Conservation (phyloP, 2,888 invertebrate species). For the Sarcophaga carnaria region DNA sequence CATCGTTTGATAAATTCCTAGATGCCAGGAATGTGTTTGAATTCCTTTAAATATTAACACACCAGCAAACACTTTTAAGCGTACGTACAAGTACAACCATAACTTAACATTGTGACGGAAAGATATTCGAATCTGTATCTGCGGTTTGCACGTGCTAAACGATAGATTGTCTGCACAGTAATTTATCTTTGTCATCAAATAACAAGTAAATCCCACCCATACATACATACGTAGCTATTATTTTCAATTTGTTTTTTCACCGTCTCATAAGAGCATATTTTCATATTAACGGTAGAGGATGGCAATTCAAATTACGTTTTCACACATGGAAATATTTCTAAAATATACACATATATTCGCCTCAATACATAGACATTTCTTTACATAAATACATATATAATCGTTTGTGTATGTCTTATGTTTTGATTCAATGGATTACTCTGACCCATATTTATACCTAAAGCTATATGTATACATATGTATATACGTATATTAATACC, state of each 20-base stretch:
- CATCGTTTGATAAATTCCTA: too few relatives aligned
- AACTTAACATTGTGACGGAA: too few relatives aligned
- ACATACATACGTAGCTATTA: slow-evolving; percentile 7
- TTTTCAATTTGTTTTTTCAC: slow-evolving; percentile 29
- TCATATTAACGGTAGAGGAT: slow-evolving; percentile 1
- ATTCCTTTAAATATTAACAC: too few relatives aligned
- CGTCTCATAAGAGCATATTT: slow-evolving; percentile 19
- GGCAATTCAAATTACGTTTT: background rate
- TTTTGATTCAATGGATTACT: too few relatives aligned
- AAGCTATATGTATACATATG: too few relatives aligned
- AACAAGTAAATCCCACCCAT: slow-evolving; percentile 35
- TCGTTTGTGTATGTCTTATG: too few relatives aligned
- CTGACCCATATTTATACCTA: too few relatives aligned
- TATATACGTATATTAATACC: too few relatives aligned
- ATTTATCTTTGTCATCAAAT: slow-evolving; percentile 50
- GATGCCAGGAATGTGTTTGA: too few relatives aligned
- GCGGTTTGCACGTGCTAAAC: slow-evolving; percentile 14
- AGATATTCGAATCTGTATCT: background rate
- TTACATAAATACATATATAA: too few relatives aligned
- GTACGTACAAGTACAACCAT: too few relatives aligned
- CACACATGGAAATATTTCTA: background rate
- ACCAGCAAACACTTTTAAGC: too few relatives aligned
- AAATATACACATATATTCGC: background rate
- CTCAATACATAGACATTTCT: background rate
- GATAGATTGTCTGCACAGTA: slow-evolving; percentile 27